phyloP scores from a whole-genome alignment of 2,797 vertebrate genomes.

The Hippopotamyrus pictus region DNA sequence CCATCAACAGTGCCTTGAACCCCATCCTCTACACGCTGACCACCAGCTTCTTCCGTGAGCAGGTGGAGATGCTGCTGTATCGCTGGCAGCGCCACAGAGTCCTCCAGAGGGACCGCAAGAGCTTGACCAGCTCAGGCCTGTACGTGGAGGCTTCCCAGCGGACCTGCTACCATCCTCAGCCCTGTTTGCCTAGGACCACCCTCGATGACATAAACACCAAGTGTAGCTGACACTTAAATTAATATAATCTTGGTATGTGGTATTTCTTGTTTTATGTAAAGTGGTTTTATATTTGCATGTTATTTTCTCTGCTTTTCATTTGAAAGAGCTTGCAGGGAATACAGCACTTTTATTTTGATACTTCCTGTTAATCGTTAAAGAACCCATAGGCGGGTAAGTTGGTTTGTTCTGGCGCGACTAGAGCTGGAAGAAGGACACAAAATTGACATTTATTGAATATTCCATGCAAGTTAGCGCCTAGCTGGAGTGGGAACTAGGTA shows the following conservation, averaged over 20 bases:
- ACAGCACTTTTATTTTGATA: background rate
- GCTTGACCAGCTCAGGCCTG: slow-evolving; percentile 57
- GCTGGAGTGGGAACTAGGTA: background rate
- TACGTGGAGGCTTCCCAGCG: slow-evolving; percentile 48
- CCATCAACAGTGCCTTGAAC: slow-evolving; percentile 75
- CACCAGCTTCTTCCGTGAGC: slow-evolving; percentile 74
- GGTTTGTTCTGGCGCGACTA: background rate
- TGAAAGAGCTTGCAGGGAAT: background rate
- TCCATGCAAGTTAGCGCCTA: background rate
- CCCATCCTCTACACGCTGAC: slow-evolving; percentile 71
- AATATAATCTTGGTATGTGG: background rate
- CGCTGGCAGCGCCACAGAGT: slow-evolving; percentile 57
- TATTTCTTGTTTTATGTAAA: background rate
- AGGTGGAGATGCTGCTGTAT: slow-evolving; percentile 67
- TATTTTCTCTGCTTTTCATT: slow-evolving; percentile 5
- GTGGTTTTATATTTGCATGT: background rate
- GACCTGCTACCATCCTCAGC: slow-evolving; percentile 46
- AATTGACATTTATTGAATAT: background rate
- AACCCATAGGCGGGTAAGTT: background rate
- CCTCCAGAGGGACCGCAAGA: slow-evolving; percentile 61
- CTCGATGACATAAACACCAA: slow-evolving; percentile 45
- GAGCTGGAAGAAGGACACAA: background rate
- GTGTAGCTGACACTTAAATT: slow-evolving; percentile 48
- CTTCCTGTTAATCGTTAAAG: background rate
- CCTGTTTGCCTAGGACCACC: slow-evolving; percentile 52